These are phyloP conservation scores for Formica selysi DNA, from an alignment of 1,140 invertebrate species.

Conservation along the genomic window DNA sequence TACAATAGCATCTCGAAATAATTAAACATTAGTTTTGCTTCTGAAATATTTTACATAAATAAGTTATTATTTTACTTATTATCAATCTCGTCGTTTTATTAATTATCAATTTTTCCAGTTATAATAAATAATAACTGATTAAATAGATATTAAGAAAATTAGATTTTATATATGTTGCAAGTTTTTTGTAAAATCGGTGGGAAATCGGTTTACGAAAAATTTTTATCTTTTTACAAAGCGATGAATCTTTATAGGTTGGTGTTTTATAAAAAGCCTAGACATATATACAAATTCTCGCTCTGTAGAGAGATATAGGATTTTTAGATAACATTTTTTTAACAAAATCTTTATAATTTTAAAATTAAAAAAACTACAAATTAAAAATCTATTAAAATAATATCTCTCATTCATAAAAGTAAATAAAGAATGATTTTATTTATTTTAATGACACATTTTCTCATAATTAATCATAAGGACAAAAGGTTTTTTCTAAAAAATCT, in stretches of 20 bases:
- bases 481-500: not conserved
- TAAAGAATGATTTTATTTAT: not conserved
- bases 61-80: not conserved
- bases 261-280: too few species aligned
- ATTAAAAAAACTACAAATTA: not conserved
- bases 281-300: too few species aligned
- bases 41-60: not conserved
- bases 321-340: not conserved
- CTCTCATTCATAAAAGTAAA: not conserved
- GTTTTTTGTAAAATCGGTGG: too few species aligned
- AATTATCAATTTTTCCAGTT: not conserved
- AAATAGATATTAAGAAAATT: not conserved
- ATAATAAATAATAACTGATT: constrained; percentile 21
- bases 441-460: not conserved
- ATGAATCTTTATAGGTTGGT: too few species aligned
- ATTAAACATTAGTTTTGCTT: not conserved
- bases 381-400: constrained; percentile 2
- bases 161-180: not conserved
- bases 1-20: not conserved
- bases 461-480: not conserved
- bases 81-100: not conserved
- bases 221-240: too few species aligned
- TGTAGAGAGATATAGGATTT: not conserved
- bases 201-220: too few species aligned
- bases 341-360: constrained; percentile 7